Base-by-base conservation (phyloP, 2,113 vertebrate genomes). In the Oxygymnocypris stewartii region DNA sequence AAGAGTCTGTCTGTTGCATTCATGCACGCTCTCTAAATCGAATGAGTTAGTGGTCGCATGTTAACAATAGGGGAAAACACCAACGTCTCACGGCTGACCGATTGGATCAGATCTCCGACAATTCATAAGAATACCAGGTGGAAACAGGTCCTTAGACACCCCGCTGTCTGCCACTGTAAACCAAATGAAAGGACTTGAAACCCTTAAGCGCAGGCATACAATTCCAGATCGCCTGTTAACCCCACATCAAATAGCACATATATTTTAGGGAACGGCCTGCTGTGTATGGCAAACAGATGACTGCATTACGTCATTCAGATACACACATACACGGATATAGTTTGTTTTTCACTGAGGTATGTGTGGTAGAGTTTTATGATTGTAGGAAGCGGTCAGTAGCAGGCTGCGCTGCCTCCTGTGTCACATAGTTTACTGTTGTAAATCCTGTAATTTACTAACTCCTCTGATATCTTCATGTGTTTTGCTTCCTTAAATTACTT, bases 191-290 rank as follows among this genome's bases (percentile, higher is more conserved):
- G 74, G 51, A 84, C 59, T 75, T 82, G 67, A 37, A 71, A 77
- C 8, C 37, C n/a, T 81, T n/a, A 71, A 84, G 9, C 23, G 20
- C 69, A 85, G 78, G 54, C 83, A 88, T 74, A 82, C 67, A 25
- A 51, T 54, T 49, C 44, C 86, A 67, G 84, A 81, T 65, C 57
- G 82, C 42, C 73, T 77, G 75, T 83, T 79, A 49, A 31, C 63
- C 51, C 71, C 85, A 83, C 84, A 89, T 86, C 79, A 84, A 87
- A 85, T 74, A 61, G 73, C 59, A 67, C 54, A 25, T 65, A 57
- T n/a, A 51, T 54, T 79, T 81, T 61, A 75, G 76, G 44, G 73
- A 6, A 51, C 16, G 7, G 20, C 35, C 35, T 69, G 80, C 25
- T 78, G 28, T 63, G 71, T 42, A 79, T 75, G 84, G 25, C 74